Evolutionary conservation across 2,113 vertebrate genomes (phyloP).

Genomic region (Procavia capensis): DNA sequence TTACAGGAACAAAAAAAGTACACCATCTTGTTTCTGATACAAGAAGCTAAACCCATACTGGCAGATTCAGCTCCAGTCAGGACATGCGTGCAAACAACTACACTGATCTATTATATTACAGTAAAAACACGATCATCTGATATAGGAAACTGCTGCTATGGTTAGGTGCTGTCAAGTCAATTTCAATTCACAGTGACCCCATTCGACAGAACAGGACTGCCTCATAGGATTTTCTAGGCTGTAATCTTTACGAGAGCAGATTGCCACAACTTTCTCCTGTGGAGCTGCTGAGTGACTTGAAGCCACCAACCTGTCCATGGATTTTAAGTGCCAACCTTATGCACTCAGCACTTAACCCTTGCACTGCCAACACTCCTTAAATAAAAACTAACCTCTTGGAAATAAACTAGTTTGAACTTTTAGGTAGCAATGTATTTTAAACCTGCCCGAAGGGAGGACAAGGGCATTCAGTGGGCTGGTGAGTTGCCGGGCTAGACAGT

Average conservation of each 20-base stretch:
- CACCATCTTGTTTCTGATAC: no score
- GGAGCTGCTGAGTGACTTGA: neutral
- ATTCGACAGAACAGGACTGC: neutral
- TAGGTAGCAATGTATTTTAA: neutral
- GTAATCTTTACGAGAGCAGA: neutral
- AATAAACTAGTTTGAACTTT: neutral
- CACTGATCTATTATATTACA: neutral
- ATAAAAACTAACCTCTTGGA: neutral
- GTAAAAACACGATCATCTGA: neutral
- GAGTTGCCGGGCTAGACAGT: no score
- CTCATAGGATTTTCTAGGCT: neutral
- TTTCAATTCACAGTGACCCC: neutral
- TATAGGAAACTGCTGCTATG: neutral
- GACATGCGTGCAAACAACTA: neutral
- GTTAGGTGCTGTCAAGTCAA: neutral
- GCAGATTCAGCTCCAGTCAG: neutral
- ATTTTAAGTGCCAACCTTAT: neutral
- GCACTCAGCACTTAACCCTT: neutral
- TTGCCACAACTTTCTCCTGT: neutral
- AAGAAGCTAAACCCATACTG: neutral
- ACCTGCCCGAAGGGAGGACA: neutral
- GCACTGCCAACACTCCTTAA: neutral
- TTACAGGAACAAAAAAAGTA: neutral
- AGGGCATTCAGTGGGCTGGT: neutral
- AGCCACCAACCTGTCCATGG: neutral